Percentiles rank a stretch among this genome's conserved stretches.
Evolutionary conservation across 1,140 invertebrate species (phyloP).

Genomic region (Atta colombica): DNA sequence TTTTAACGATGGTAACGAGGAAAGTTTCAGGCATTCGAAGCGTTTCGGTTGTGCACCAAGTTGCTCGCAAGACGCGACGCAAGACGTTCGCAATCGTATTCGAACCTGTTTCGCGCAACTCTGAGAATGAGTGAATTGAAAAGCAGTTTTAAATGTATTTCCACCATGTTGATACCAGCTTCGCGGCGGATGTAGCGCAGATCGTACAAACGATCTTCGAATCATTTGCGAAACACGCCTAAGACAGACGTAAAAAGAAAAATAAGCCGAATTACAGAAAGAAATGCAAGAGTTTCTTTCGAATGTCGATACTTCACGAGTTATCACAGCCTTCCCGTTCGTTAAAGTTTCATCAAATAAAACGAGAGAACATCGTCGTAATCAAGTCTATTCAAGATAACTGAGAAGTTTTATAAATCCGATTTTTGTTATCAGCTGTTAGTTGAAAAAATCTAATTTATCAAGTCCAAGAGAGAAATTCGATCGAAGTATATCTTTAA

Average conservation of each 20-base stretch:
- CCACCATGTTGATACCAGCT: not conserved
- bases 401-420: not conserved
- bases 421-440: not conserved
- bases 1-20: conserved; percentile 62
- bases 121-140: conserved; percentile 20
- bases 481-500: not conserved
- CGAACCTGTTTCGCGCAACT: conserved; percentile 9
- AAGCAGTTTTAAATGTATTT: conserved; percentile 24
- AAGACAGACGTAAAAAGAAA: not conserved
- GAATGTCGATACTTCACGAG: not conserved
- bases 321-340: not conserved
- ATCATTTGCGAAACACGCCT: not conserved
- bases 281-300: not conserved
- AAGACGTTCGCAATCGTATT: conserved; percentile 14
- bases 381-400: not conserved
- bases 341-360: not conserved
- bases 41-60: conserved; percentile 26
- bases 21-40: conserved; percentile 53
- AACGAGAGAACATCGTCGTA: not conserved
- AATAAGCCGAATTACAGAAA: not conserved
- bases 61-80: not conserved
- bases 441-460: not conserved
- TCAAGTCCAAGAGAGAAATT: not conserved
- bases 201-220: not conserved
- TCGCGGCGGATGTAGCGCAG: not conserved